These are phyloP conservation scores for Lasioglossum lativentre DNA, from an alignment of 2,888 invertebrate genomes.

Conservation along the genomic window DNA sequence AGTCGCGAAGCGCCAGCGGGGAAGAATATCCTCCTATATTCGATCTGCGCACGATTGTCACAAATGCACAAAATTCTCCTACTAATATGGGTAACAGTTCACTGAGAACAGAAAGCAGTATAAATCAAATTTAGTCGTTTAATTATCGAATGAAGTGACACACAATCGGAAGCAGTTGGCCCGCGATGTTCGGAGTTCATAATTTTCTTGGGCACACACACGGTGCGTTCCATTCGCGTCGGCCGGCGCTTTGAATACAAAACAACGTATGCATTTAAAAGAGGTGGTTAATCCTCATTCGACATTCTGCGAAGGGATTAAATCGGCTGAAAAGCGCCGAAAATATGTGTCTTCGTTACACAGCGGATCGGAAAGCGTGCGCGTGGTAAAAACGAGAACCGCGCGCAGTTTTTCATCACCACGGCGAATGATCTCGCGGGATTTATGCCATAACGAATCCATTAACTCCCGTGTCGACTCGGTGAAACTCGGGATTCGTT, in stretches of 20 bases:
- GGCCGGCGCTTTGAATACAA: conserved; percentile 59
- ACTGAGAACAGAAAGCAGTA: not conserved
- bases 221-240: conserved; percentile 46
- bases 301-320: conserved; percentile 64
- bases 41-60: too few species aligned
- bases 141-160: not conserved
- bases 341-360: conserved; percentile 41
- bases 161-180: not conserved
- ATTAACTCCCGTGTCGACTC: conserved; percentile 36
- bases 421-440: conserved; percentile 37
- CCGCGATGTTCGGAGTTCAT: conserved; percentile 38
- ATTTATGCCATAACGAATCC: conserved; percentile 37
- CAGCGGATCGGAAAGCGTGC: not conserved
- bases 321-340: conserved; percentile 56
- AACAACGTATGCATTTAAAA: conserved; percentile 74
- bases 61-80: not conserved
- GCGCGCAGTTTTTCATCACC: conserved; percentile 42
- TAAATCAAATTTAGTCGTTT: not conserved
- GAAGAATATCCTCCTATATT: too few species aligned
- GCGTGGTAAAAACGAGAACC: not conserved
- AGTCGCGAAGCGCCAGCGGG: too few species aligned
- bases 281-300: conserved; percentile 70
- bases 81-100: not conserved
- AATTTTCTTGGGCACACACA: conserved; percentile 58
- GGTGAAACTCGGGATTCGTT: not conserved